A percentile compares a stretch with the other conserved stretches of the same genome.
These are phyloP conservation scores for Cyanoramphus novaezelandiae DNA, from an alignment of 2,113 vertebrate genomes.

Conservation along the genomic window DNA sequence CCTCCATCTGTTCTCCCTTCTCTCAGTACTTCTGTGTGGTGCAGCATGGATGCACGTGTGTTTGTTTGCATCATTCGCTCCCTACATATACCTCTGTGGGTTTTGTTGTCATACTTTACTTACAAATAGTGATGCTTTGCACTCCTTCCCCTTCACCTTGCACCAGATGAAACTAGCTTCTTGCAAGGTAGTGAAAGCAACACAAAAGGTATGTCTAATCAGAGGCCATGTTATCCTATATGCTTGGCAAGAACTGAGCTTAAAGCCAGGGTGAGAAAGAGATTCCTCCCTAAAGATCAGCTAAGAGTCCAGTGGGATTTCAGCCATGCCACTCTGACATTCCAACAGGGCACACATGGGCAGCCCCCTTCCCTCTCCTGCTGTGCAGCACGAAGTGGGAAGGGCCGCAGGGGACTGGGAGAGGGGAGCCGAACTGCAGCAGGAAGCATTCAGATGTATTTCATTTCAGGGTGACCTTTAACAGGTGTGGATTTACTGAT, in stretches of 20 bases:
- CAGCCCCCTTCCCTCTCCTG: neutral
- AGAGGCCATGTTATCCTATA: neutral
- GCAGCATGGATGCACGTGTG: neutral
- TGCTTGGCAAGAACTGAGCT: neutral
- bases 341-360: neutral
- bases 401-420: neutral
- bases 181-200: neutral
- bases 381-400: neutral
- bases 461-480: conserved; percentile 71
- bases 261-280: neutral
- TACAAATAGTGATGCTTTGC: neutral
- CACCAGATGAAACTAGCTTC: neutral
- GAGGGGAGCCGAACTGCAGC: neutral
- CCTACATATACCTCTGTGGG: neutral
- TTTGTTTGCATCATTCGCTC: neutral
- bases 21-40: neutral
- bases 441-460: conserved; percentile 17
- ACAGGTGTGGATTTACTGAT: conserved; percentile 66
- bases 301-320: conserved; percentile 9
- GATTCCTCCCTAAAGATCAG: conserved; percentile 42
- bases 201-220: neutral
- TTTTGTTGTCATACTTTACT: neutral
- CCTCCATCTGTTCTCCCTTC: neutral
- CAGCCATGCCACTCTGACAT: neutral
- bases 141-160: neutral